phyloP scores from a whole-genome alignment of 2,113 vertebrate genomes.

The Sardina pilchardus region DNA sequence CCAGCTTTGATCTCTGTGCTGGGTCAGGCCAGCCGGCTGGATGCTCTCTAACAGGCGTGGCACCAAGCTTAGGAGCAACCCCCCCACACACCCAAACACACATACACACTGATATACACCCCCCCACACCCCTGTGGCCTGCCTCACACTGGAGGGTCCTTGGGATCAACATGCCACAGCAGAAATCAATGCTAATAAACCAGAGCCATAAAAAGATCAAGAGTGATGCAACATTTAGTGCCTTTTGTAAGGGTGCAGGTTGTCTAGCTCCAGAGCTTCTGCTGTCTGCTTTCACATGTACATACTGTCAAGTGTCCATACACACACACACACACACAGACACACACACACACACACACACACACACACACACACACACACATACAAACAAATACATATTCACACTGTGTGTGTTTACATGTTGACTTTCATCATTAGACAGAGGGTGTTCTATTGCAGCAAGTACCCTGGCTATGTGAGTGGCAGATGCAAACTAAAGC shows the following conservation, averaged over 20 bases:
- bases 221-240: neutral
- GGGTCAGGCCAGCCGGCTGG: neutral
- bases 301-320: neutral
- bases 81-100: neutral
- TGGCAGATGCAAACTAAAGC: neutral
- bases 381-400: neutral
- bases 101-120: neutral
- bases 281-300: neutral
- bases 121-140: no score
- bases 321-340: neutral
- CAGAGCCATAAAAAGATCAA: conserved; percentile 20
- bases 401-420: conserved; percentile 8
- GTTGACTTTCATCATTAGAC: conserved; percentile 20
- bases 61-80: neutral
- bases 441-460: neutral
- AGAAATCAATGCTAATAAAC: conserved; percentile 28
- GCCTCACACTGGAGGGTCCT: neutral
- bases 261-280: conserved; percentile 4
- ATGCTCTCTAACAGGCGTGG: neutral
- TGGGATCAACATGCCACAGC: neutral
- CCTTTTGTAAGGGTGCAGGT: neutral
- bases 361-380: neutral
- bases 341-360: conserved; percentile 11
- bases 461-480: neutral
- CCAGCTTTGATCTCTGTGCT: neutral